Base-by-base conservation (phyloP, 2,113 vertebrate species). In the Nettapus auritus region DNA sequence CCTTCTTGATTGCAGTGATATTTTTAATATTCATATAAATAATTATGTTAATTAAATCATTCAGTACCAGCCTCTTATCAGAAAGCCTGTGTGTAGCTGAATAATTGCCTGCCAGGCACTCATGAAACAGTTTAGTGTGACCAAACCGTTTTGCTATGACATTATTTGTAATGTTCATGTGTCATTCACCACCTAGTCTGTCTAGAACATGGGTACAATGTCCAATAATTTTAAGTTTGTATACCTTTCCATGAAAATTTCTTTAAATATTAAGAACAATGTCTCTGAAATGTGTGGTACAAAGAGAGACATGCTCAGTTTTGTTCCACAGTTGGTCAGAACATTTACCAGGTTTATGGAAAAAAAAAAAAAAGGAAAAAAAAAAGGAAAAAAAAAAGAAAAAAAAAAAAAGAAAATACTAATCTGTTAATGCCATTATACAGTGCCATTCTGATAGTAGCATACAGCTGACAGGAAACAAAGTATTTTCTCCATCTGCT, bases 1-100 rank as follows among this genome's bases (percentile, higher is more conserved):
- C 86, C 81, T 94, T 96, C 91, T 97, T 98, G 97, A 98, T 96
- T 98, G 90, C 96, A 46, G 64, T 97, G 96, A 79, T 97, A 97
- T 97, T 98, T 98, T 97, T 90, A 97, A 98, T 94, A 92, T 95
- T 96, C 42, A 70, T 96, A 97, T 94, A 90, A 97, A 97, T 96
- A 97, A 98, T 98, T 98, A 97, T 93, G 95, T 94, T 98, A 97
- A 98, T 98, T 97, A 97, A 98, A 96, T 94, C 68, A 96, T 96
- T 97, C 85, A 83, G 22, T 94, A 70, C 55, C 92, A 98, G 57
- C 77, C 34, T 95, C 77, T 95, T 96, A 94, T 92, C 6, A 1
- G 94, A 97, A 96, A 92, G 69, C 48, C 94, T 94, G 77, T 95
- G 91, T 68, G 71, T 75, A 84, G 86, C 85, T 89, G 59, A 96